Evolutionary conservation across 2,888 invertebrate genomes (phyloP).

Genomic region (Seira ritae): DNA sequence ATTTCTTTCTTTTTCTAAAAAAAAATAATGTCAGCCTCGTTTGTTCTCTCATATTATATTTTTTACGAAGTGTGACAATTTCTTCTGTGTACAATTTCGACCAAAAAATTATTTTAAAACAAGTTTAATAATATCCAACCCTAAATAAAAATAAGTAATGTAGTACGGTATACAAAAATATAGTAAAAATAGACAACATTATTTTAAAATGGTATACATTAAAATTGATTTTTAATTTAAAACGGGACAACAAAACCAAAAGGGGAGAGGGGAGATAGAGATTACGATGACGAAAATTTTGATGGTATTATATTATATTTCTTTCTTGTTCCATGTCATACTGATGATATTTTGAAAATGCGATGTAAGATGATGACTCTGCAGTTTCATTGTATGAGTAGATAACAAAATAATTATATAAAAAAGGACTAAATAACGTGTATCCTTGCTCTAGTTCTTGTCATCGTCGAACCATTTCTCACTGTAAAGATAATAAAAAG

Average conservation of each 20-base stretch:
- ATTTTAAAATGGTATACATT: constrained; percentile 56
- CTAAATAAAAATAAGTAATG: constrained; percentile 20
- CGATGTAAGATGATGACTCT: constrained; percentile 48
- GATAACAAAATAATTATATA: constrained; percentile 27
- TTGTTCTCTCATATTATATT: constrained; percentile 51
- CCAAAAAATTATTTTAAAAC: constrained; percentile 8
- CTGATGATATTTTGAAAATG: neutral
- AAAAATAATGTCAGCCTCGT: constrained; percentile 60
- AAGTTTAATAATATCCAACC: neutral
- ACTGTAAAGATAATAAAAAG: constrained; percentile 79
- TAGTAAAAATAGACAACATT: constrained; percentile 60
- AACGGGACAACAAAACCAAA: constrained; percentile 14
- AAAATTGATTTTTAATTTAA: neutral
- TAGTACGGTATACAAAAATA: constrained; percentile 41
- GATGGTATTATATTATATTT: neutral
- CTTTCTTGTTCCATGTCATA: neutral
- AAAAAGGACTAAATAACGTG: constrained; percentile 57
- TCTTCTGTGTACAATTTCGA: neutral
- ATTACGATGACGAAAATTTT: neutral
- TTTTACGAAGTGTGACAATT: constrained; percentile 10
- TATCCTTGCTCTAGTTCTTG: constrained; percentile 68
- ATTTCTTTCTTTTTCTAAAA: constrained; percentile 26
- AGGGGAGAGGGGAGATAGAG: neutral
- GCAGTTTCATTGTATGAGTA: constrained; percentile 39
- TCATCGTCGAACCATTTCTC: constrained; percentile 82